Conservation (phyloP, 37 sponge, comb jelly and placozoan species). For the Geodia barretti region DNA sequence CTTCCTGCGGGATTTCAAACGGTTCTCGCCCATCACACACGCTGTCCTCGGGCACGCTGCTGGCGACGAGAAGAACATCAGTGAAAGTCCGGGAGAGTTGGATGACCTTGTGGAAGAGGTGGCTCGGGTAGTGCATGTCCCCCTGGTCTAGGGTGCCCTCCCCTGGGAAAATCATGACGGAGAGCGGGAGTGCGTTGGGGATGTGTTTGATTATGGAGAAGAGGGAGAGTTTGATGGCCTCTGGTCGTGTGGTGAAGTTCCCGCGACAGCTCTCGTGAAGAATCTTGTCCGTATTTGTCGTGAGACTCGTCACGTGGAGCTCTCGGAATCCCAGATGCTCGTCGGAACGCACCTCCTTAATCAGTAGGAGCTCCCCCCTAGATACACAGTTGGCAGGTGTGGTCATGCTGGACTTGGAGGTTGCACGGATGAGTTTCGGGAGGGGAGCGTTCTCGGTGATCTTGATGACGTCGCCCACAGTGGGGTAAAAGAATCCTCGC, state of each 20-base stretch:
- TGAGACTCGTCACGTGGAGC: conserved; percentile 2
- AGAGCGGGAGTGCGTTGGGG: neutral
- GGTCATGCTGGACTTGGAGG: neutral
- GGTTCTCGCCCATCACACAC: neutral
- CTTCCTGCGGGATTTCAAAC: neutral
- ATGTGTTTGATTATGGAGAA: neutral
- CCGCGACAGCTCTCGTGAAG: neutral
- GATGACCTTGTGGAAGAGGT: neutral
- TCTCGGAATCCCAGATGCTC: neutral
- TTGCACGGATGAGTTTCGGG: neutral
- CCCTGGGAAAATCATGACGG: neutral
- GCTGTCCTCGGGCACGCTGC: neutral
- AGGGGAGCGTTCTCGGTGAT: neutral
- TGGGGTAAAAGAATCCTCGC: neutral
- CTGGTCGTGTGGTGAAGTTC: neutral
- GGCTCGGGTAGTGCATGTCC: neutral
- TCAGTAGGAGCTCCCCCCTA: neutral
- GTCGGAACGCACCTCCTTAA: neutral
- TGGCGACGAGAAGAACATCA: neutral
- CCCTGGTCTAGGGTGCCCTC: neutral
- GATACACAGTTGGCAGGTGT: neutral
- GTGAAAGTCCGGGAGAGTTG: neutral
- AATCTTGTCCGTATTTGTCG: neutral
- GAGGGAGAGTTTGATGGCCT: neutral
- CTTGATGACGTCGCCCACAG: neutral